Percentiles rank a stretch among this genome's conserved stretches.
Conservation (phyloP, 2,888 invertebrate species). For the Aphrophora alni region DNA sequence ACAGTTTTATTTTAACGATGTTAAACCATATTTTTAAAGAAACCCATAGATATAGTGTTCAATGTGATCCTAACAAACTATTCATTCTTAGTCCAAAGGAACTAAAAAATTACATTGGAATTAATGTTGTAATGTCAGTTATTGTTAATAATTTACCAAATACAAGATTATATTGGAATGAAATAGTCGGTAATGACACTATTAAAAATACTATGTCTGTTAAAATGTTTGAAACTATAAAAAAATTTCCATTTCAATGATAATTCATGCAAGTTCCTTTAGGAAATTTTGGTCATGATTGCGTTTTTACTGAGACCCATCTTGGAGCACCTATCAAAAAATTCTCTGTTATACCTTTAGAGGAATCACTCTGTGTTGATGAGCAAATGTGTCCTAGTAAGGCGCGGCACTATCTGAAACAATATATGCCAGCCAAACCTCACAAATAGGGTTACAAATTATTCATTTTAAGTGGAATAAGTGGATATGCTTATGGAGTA, state of each 20-base stretch:
- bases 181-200: constrained; percentile 43
- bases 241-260: constrained; percentile 49
- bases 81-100: background rate
- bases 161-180: constrained; percentile 49
- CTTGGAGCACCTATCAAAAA: constrained; percentile 42
- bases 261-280: constrained; percentile 38
- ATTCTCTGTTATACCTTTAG: constrained; percentile 45
- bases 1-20: too few species aligned
- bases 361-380: constrained; percentile 48
- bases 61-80: constrained; percentile 16
- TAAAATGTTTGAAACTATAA: constrained; percentile 50
- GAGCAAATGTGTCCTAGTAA: constrained; percentile 52
- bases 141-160: constrained; percentile 47
- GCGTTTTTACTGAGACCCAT: constrained; percentile 46
- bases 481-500: constrained; percentile 41
- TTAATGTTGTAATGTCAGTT: constrained; percentile 28
- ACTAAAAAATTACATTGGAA: constrained; percentile 19
- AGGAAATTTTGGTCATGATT: constrained; percentile 43
- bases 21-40: background rate
- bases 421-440: constrained; percentile 55
- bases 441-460: constrained; percentile 53
- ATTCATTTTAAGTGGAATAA: constrained; percentile 40
- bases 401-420: constrained; percentile 48
- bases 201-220: constrained; percentile 49
- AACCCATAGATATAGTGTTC: background rate